Conservation (phyloP, 2,113 vertebrate species). For the Lipophrys pholis region DNA sequence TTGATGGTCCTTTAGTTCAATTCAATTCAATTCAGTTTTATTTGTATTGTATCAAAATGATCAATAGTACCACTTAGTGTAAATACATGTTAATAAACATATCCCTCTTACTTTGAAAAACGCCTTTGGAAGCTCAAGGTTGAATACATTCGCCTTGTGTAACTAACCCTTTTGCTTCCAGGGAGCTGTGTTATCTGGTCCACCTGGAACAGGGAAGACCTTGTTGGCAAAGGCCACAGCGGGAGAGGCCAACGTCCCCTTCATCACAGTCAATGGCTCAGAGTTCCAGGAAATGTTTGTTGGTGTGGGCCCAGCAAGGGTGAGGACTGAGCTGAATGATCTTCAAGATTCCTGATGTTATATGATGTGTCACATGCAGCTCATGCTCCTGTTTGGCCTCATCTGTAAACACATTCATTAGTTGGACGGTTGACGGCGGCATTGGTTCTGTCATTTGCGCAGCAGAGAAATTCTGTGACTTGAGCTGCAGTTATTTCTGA, state of each 20-base stretch:
- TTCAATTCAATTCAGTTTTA: too few species aligned
- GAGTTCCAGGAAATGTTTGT: constrained; percentile 99
- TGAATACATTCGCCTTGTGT: not conserved
- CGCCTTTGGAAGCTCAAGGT: not conserved
- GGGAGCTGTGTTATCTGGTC: constrained; percentile 95
- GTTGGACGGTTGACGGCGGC: not conserved
- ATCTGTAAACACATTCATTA: constrained; percentile 11
- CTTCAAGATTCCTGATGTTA: not conserved
- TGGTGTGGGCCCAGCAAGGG: constrained; percentile 94
- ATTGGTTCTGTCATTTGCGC: too few species aligned
- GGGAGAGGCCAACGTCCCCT: constrained; percentile 94
- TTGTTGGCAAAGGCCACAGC: constrained; percentile 97
- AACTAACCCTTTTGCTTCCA: constrained; percentile 56
- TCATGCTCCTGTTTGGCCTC: not conserved
- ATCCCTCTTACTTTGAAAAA: not conserved
- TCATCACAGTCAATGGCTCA: constrained; percentile 95
- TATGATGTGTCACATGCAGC: not conserved
- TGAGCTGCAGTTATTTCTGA: not conserved
- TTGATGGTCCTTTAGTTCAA: not conserved
- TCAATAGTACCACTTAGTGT: too few species aligned
- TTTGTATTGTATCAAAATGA: too few species aligned
- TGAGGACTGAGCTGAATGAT: constrained; percentile 73
- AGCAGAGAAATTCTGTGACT: too few species aligned
- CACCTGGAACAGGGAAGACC: constrained; percentile 98
- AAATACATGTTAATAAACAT: not conserved